These are phyloP conservation scores for Ephestia elutella DNA, from an alignment of 1,140 invertebrate genomes.

Conservation along the genomic window DNA sequence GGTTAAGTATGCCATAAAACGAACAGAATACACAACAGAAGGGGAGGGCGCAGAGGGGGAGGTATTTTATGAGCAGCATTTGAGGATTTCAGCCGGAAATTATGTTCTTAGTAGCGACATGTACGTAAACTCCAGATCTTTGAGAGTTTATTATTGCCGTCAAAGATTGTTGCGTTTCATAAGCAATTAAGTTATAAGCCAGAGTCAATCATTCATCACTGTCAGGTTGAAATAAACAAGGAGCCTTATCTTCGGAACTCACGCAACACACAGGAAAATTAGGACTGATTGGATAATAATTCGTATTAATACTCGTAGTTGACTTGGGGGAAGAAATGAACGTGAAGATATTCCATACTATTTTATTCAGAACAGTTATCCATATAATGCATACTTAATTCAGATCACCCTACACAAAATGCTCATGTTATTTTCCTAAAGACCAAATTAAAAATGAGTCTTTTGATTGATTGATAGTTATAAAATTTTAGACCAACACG, in stretches of 20 bases:
- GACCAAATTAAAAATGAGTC: too few relatives aligned
- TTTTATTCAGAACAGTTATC: too few relatives aligned
- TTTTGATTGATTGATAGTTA: too few relatives aligned
- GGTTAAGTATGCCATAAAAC: slow-evolving; percentile 39
- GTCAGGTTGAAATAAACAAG: slow-evolving; percentile 4
- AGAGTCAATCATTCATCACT: slow-evolving; percentile 8
- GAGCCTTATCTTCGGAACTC: neutral
- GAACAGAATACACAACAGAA: slow-evolving; percentile 30
- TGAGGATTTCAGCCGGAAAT: slow-evolving; percentile 31
- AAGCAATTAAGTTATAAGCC: slow-evolving; percentile 15
- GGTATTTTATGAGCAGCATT: slow-evolving; percentile 29
- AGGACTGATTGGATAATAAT: neutral
- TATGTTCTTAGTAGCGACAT: slow-evolving; percentile 19
- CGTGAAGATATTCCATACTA: too few relatives aligned
- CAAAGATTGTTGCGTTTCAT: slow-evolving; percentile 6
- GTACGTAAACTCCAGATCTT: slow-evolving; percentile 17
- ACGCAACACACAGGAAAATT: neutral
- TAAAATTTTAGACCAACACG: too few relatives aligned
- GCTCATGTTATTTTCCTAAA: too few relatives aligned
- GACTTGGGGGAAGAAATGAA: neutral
- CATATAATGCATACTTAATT: too few relatives aligned
- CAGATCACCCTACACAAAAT: too few relatives aligned
- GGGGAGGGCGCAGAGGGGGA: slow-evolving; percentile 7
- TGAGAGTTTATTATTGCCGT: slow-evolving; percentile 11
- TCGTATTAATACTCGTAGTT: neutral